These are phyloP conservation scores for Phoronis australis DNA, from an alignment of 2,888 invertebrate genomes.

Conservation along the genomic window DNA sequence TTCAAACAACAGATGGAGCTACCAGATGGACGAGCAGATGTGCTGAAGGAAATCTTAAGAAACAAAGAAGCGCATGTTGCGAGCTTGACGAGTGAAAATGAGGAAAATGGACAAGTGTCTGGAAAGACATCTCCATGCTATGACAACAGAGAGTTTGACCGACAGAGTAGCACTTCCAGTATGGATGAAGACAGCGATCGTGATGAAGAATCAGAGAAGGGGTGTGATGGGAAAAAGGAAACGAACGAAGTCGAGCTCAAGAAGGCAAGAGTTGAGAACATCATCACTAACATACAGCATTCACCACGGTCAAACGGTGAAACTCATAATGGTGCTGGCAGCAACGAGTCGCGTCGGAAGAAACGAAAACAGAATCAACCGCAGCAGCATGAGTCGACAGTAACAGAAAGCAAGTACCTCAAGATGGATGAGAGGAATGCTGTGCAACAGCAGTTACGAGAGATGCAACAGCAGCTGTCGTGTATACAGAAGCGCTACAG, in stretches of 20 bases:
- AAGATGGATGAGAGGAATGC: conserved; percentile 59
- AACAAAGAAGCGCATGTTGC: too few relatives aligned
- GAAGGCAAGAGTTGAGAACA: conserved; percentile 83
- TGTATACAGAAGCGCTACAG: conserved; percentile 88
- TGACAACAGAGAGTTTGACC: too few relatives aligned
- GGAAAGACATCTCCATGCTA: too few relatives aligned
- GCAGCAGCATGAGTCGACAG: conserved; percentile 67
- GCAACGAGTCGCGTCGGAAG: conserved; percentile 22
- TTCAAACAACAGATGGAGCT: too few relatives aligned
- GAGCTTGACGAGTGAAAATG: too few relatives aligned
- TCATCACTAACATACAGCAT: conserved; percentile 84
- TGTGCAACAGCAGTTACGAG: conserved; percentile 76
- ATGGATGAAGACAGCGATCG: background rate
- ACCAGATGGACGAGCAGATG: too few relatives aligned
- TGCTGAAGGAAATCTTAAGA: too few relatives aligned
- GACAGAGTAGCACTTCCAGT: too few relatives aligned
- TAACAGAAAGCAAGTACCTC: conserved; percentile 49
- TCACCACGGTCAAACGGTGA: conserved; percentile 17
- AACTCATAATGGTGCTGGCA: conserved; percentile 13
- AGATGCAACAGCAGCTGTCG: conserved; percentile 82
- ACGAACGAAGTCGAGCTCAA: conserved; percentile 18
- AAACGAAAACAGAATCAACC: conserved; percentile 94
- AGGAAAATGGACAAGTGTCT: too few relatives aligned
- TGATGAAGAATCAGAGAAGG: background rate
- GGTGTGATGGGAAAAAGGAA: background rate